Evolutionary conservation across 1,140 invertebrate genomes (phyloP), one percentile per base, ranked within the genome.

Genomic region (Ectropis grisescens): DNA sequence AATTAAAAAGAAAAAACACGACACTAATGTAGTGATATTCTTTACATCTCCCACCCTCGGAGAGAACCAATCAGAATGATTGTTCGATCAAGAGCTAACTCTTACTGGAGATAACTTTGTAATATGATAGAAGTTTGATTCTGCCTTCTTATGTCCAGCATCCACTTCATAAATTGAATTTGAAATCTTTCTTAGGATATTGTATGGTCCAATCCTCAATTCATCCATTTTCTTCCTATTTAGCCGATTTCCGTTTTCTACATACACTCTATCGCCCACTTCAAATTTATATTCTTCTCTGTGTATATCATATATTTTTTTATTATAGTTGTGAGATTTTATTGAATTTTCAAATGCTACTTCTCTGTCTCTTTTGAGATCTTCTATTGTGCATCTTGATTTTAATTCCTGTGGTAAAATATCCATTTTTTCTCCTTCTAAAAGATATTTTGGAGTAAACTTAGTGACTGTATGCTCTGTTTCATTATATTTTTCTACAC

Each of bases 391-490:
- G 11, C 15, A 27, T 33, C 25, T 41, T 33, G 33, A 12, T 27
- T 47, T 47, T 5, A 42, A 36, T 40, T 42, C 31, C 1, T 11
- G n/a, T 23, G 45, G 45, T 14, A 42, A 24, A 43, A 48, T 37
- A 33, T 33, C 8, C 1, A 44, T 28, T 36, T 38, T 33, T 25
- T 35, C 27, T 2, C 49, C 44, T 25, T 53, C 33, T 10, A 48
- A 33, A n/a, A 53, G 13, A 13, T 53, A 53, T 35, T 32, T 45
- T 11, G 45, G 45, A 7, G 55, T 19, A 49, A 70, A 76, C 3
- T 38, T 40, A 13, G 61, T 72, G 1, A 67, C 50, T 35, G 50
- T 45, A 25, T 71, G 67, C 35, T 50, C 48, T n/a, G 67, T n/a
- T n/a, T n/a, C n/a, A n/a, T n/a, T n/a, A n/a, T n/a, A n/a, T n/a